phyloP scores from a whole-genome alignment of 2,113 vertebrate species.

The Rhea americana region DNA sequence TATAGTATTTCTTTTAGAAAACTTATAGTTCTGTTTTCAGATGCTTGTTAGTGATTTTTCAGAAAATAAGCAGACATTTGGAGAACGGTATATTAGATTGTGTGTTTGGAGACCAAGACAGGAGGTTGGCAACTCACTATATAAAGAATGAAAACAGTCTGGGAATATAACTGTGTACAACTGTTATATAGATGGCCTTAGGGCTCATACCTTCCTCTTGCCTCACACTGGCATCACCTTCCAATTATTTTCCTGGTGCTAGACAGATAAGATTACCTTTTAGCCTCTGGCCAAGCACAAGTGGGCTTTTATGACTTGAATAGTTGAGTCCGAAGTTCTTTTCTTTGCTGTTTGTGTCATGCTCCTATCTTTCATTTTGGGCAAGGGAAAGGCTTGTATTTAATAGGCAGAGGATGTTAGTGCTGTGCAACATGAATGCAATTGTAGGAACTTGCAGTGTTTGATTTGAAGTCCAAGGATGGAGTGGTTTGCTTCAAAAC shows the following conservation, averaged over 20 bases:
- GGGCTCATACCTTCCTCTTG: background rate
- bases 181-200: slow-evolving; percentile 21
- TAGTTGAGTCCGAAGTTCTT: slow-evolving; percentile 21
- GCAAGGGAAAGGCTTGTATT: background rate
- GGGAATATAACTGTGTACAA: background rate
- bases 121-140: slow-evolving; percentile 6
- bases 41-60: background rate
- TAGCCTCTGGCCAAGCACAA: slow-evolving; percentile 14
- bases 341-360: background rate
- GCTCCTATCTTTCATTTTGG: background rate
- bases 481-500: background rate
- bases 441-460: background rate
- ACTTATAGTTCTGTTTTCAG: background rate
- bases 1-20: background rate
- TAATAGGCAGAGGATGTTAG: background rate
- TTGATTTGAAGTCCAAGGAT: background rate
- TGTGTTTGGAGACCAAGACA: background rate
- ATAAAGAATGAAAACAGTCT: background rate
- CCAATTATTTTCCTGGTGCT: slow-evolving; percentile 27
- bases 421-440: background rate
- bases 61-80: slow-evolving; percentile 13
- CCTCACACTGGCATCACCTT: slow-evolving; percentile 25
- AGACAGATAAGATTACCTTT: slow-evolving; percentile 20
- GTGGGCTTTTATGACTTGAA: background rate
- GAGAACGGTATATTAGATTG: background rate